Base-by-base conservation (phyloP, 2,113 vertebrate species). In the Monopterus albus region DNA sequence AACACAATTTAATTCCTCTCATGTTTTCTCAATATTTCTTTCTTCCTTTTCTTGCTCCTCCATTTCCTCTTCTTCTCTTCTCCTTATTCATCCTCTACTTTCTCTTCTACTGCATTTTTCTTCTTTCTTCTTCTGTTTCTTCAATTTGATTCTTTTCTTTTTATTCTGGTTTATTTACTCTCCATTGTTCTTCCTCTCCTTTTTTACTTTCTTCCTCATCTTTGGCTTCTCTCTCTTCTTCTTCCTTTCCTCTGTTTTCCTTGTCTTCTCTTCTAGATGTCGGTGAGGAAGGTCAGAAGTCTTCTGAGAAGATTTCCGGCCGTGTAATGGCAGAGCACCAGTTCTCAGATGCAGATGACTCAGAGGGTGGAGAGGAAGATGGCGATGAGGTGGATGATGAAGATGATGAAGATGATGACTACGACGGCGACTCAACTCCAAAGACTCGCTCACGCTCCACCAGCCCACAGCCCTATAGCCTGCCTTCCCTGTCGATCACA, bases 261-360 rank as follows among this genome's bases (percentile, higher is more conserved):
- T 13, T 15, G 26, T 4, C 2, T 20, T 18, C 9, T 43, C 21
- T 7, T 40, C 8, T 14, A 18, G 92, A 93, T 13, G 47, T 65
- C 0, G 67, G 67, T 9, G 96, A 98, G 51, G 98, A 99, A 71
- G 92, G 93, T 63, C 95, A 95, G 69, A 94, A 93, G 80, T 91
- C 91, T 7, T 92, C 91, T 15, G 94, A 95, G 78, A 96, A 96
- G 90, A 88, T 92, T 65, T 90, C 93, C 47, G 15, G 79, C 28
- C 91, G 92, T 4, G 77, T 91, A 67, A 94, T 94, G 81, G 81
- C 94, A 1, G 95, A 96, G 6, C 98, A 99, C 78, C 98, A 99
- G 89, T 99, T 99, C 88, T 99, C 97, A 3, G 98, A 99, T 0
- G 97, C 96, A 0, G 97, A 99, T 65, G 97, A 99, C 72, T 97